Base-by-base conservation (phyloP, 2,113 vertebrate species). In the Tragulus kanchil region DNA sequence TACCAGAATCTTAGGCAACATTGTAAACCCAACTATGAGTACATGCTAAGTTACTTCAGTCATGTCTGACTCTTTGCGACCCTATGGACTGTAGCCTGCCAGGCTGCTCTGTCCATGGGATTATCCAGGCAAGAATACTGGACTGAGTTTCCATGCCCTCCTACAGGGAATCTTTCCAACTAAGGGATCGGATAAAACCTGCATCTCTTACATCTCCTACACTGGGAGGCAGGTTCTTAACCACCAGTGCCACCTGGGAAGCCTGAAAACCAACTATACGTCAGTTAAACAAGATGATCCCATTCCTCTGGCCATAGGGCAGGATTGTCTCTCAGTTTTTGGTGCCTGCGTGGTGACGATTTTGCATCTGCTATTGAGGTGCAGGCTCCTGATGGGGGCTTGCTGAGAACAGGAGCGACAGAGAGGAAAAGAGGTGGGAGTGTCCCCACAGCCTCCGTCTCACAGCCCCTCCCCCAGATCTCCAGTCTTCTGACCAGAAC, bases 161-260 rank as follows among this genome's bases (percentile, higher is more conserved):
- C n/a, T 69, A 16, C n/a, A 21, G 67, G n/a, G n/a, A 9, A 21
- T 5, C n/a, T 21, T 10, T n/a, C 31, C 3, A 5, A 69, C n/a
- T 19, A 1, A 1, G 67, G n/a, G 67, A 36, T 42, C 0, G 2
- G 36, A 36, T 36, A 36, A 36, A 11, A 10, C 8, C 17, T 2
- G 2, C 21, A 42, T 42, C 67, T 21, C n/a, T 69, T 69, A 36
- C 21, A 17, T 69, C 17, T 42, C 67, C 17, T 69, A n/a, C n/a
- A 69, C n/a, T 69, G n/a, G n/a, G n/a, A 36, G 67, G 8, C 19
- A 17, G 4, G 8, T 69, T 69, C n/a, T 69, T 36, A 36, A 69
- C 17, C n/a, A 21, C 17, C 36, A 36, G 67, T 10, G 67, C n/a
- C 17, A 42, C n/a, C n/a, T 42, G n/a, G n/a, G 67, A 69, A 69